These are phyloP conservation scores for Aurelia aurita complex sp. Pacific DNA, from an alignment of 30 jellyfish, hydroid and myxozoan species.

Conservation along the genomic window DNA sequence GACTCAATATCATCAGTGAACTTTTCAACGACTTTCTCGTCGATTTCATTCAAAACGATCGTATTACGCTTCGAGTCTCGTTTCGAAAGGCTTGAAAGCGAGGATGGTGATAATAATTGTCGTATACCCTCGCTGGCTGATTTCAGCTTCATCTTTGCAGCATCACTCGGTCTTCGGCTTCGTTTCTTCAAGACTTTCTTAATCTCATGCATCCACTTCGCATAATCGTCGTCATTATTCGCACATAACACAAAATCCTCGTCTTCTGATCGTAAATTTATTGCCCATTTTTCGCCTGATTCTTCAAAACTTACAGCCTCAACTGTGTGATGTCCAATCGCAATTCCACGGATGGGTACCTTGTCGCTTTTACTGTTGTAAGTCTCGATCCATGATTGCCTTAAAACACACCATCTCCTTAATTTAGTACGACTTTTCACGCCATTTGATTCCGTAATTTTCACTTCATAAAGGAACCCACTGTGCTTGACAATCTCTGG, in stretches of 20 bases:
- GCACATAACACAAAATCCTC: conserved; percentile 54
- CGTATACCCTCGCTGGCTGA: conserved; percentile 64
- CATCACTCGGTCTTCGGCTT: conserved; percentile 54
- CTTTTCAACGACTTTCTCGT: conserved; percentile 80
- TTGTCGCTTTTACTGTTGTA: conserved; percentile 59
- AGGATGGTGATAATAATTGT: conserved; percentile 42
- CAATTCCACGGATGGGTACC: conserved; percentile 55
- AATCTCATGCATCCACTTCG: conserved; percentile 66
- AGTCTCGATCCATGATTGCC: conserved; percentile 71
- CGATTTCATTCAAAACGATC: conserved; percentile 73
- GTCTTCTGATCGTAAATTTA: conserved; percentile 44
- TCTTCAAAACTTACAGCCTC: conserved; percentile 50
- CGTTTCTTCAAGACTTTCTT: conserved; percentile 44
- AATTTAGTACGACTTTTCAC: conserved; percentile 57
- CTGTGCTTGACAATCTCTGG: conserved; percentile 56
- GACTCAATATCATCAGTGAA: conserved; percentile 80
- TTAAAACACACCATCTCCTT: conserved; percentile 85
- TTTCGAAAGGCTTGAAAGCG: conserved; percentile 57
- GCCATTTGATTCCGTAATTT: conserved; percentile 37
- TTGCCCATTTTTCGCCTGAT: conserved; percentile 59
- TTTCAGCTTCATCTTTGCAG: conserved; percentile 35
- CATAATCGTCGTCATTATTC: conserved; percentile 48
- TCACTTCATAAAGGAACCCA: conserved; percentile 72
- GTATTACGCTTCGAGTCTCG: conserved; percentile 87
- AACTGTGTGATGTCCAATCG: conserved; percentile 33